Conservation (phyloP, 2,797 vertebrate species). For the Meda fulgida region DNA sequence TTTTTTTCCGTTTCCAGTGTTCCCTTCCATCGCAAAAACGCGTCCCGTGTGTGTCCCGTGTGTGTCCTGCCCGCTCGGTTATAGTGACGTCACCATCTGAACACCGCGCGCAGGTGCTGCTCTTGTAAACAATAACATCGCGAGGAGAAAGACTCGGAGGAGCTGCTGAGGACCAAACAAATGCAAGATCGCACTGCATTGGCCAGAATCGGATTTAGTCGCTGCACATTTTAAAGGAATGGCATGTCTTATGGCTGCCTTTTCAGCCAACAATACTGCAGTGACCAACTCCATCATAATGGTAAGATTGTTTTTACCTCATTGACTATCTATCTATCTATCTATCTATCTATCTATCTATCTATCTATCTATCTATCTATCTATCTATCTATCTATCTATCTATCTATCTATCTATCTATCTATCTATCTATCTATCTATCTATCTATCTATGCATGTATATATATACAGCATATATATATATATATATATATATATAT, state of each 20-base stretch:
- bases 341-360: no score
- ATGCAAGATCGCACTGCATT: conserved; percentile 16
- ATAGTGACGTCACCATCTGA: conserved; percentile 53
- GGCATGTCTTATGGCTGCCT: conserved; percentile 79
- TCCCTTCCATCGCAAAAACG: not conserved
- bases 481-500: no score
- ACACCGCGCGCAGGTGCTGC: conserved; percentile 25
- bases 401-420: no score
- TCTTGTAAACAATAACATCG: conserved; percentile 58
- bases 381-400: no score
- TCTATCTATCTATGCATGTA: no score
- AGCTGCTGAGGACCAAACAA: conserved; percentile 17
- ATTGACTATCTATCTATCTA: no score
- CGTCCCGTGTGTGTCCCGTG: not conserved
- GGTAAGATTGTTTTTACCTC: conserved; percentile 69
- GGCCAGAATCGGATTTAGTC: not conserved
- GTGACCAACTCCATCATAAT: conserved; percentile 81
- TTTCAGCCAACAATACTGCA: conserved; percentile 75
- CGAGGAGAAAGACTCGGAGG: conserved; percentile 8
- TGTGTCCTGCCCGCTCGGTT: not conserved
- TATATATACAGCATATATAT: no score
- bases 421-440: not conserved
- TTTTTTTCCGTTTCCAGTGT: not conserved
- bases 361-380: no score
- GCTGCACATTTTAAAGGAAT: conserved; percentile 63